Evolutionary conservation across 2,797 vertebrate species (phyloP), one percentile per base, ranked within the genome.

Genomic region (Philypnodon macrostomus): DNA sequence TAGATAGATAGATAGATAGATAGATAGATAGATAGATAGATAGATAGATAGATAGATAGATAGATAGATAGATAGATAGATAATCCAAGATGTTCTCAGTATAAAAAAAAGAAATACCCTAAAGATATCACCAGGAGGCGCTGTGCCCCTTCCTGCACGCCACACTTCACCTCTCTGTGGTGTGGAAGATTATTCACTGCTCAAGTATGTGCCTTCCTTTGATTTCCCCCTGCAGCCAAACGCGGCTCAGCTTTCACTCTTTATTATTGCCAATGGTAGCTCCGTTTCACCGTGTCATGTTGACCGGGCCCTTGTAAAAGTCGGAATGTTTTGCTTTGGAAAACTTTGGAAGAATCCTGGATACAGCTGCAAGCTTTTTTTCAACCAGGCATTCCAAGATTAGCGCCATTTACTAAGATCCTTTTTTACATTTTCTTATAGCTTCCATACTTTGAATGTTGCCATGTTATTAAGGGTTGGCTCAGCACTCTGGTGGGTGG

Each of bases 181-280:
- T 62, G 80, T 78, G 78, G 71, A 75, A 80, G 81, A 70, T 87
- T 87, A 85, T 88, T 89, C 84, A 86, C 75, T 67, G 53, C 85
- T 81, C 58, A 84, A 81, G 84, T 85, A 88, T 88, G 86, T 69
- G 83, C 66, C 68, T 83, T 75, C 77, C 82, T 88, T 87, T 85
- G 82, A 88, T 86, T 87, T 77, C 63, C 79, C 78, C 79, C 85
- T 82, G 71, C 80, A 87, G 84, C 75, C 57, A 81, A 84, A 68
- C 79, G 80, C 75, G 75, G 84, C 77, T 85, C 84, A 75, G 80
- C 80, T 87, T 87, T 86, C 80, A 83, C 51, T 77, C 79, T 76
- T 80, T 74, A 70, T 70, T 57, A 65, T 71, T 40, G 63, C 62
- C 53, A 83, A 75, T 39, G 61, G 42, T 63, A 68, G 73, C 64